Evolutionary conservation across 2,888 invertebrate genomes (phyloP).

Genomic region (Eustalomyia histrio): DNA sequence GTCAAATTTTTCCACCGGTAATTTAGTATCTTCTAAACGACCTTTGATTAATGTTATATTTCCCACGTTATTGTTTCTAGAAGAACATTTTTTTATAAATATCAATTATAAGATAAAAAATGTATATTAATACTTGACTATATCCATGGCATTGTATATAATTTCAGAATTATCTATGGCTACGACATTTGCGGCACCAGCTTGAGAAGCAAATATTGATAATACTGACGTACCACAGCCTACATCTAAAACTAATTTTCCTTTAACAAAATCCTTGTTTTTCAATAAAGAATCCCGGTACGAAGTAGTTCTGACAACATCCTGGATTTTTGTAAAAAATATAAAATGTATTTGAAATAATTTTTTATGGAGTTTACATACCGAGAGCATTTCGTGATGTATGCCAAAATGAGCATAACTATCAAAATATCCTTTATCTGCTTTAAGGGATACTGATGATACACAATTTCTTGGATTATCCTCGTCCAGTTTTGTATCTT

Average conservation of each 20-base stretch:
- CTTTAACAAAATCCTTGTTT: conserved; percentile 85
- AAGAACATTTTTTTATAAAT: conserved; percentile 1
- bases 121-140: conserved; percentile 84
- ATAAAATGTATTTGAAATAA: neutral
- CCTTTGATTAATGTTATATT: conserved; percentile 90
- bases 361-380: conserved; percentile 73
- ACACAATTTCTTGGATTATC: conserved; percentile 72
- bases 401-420: conserved; percentile 95
- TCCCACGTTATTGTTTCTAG: conserved; percentile 79
- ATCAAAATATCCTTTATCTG: conserved; percentile 89
- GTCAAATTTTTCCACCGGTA: conserved; percentile 89
- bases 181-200: conserved; percentile 93
- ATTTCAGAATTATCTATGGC: conserved; percentile 98
- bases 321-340: conserved; percentile 79
- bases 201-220: conserved; percentile 98
- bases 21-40: conserved; percentile 88
- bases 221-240: conserved; percentile 99
- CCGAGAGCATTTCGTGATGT: conserved; percentile 96
- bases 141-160: conserved; percentile 96
- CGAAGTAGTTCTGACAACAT: conserved; percentile 90
- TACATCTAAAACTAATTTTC: conserved; percentile 92
- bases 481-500: conserved; percentile 64
- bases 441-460: conserved; percentile 81
- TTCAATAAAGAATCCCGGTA: conserved; percentile 91
- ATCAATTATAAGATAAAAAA: neutral